A percentile compares a stretch with the other conserved stretches of the same genome.
Conservation (phyloP, 2,113 vertebrate species). For the Pipra filicauda region DNA sequence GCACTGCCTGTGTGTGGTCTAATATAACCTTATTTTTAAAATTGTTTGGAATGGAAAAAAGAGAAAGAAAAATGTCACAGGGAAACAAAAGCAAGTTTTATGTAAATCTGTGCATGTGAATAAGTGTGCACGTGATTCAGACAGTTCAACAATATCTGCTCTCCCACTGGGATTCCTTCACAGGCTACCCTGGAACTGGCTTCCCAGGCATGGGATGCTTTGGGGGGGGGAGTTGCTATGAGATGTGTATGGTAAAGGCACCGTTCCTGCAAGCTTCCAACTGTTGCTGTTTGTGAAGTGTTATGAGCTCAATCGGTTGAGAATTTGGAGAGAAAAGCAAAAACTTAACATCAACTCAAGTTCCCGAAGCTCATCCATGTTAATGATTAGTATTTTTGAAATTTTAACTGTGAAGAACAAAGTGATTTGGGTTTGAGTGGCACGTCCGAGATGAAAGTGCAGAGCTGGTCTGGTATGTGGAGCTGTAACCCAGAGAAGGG, state of each 20-base stretch:
- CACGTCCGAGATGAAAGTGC: background rate
- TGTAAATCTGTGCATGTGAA: background rate
- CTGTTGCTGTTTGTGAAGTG: background rate
- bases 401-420: slow-evolving; percentile 11
- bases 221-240: background rate
- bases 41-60: slow-evolving; percentile 15
- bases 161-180: slow-evolving; percentile 9
- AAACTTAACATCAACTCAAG: background rate
- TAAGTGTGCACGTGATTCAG: background rate
- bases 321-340: background rate
- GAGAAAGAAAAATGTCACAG: slow-evolving; percentile 14
- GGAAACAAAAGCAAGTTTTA: slow-evolving; percentile 38
- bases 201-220: background rate
- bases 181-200: background rate
- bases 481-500: background rate
- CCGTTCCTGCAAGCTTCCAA: background rate
- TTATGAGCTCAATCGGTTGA: background rate
- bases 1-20: slow-evolving; percentile 52
- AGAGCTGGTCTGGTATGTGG: background rate
- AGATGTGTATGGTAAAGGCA: background rate
- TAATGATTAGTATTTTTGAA: slow-evolving; percentile 35
- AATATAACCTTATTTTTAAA: slow-evolving; percentile 33
- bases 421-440: background rate
- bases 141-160: background rate
- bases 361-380: slow-evolving; percentile 22